Evolutionary conservation across 2,797 vertebrate species (phyloP).

Genomic region (Falco cherrug): DNA sequence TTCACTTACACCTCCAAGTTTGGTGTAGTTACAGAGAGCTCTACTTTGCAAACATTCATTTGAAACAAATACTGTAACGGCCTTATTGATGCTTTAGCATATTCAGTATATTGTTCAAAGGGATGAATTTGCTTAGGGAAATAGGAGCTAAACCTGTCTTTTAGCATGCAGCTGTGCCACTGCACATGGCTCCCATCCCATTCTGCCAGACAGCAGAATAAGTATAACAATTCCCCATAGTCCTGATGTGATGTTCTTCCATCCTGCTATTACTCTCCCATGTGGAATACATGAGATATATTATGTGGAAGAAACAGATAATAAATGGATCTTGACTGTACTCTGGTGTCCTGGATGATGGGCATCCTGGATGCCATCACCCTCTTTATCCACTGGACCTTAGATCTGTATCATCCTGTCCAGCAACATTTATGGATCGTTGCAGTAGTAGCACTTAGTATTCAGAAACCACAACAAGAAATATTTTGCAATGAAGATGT

Average conservation of each 20-base stretch:
- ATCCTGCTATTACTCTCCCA: neutral
- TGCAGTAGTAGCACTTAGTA: neutral
- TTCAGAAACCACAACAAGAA: neutral
- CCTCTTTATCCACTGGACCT: neutral
- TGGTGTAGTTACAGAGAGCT: neutral
- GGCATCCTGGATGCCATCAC: neutral
- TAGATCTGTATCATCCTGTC: neutral
- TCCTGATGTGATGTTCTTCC: neutral
- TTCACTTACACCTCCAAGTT: slow-evolving; percentile 6
- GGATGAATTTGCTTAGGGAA: neutral
- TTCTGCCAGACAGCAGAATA: neutral
- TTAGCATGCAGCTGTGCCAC: neutral
- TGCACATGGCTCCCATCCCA: neutral
- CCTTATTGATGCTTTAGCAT: neutral
- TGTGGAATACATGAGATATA: neutral
- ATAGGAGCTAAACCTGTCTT: neutral
- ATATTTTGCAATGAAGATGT: neutral
- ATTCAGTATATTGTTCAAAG: neutral
- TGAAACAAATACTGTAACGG: slow-evolving; percentile 5
- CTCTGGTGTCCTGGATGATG: neutral
- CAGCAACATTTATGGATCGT: neutral
- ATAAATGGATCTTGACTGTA: neutral
- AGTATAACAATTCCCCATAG: neutral
- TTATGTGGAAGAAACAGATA: neutral
- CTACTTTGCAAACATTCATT: slow-evolving; percentile 28